Evolutionary conservation across 2,888 invertebrate species (phyloP), one percentile per base, ranked within the genome.

Genomic region (Ecdyonurus torrentis): DNA sequence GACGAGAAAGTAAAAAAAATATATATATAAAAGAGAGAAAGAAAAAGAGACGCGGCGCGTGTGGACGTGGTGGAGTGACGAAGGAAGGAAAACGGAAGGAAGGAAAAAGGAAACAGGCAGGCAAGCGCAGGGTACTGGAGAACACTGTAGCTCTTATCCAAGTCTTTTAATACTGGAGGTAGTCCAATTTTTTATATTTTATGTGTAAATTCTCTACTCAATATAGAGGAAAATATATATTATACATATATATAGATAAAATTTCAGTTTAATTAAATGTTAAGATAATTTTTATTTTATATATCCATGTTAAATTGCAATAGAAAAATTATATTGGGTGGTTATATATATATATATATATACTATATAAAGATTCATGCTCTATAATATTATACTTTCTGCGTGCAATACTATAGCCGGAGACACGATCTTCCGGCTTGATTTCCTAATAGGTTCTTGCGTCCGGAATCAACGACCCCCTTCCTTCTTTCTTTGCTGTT

Each of bases 401-500:
- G 5, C 55, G 55, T 22, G 62, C 58, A 20, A 22, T 23, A 62
- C 25, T 37, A 63, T 60, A 55, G 55, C 61, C 64, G 63, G 64
- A 66, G 66, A 66, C 66, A 59, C 24, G 53, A 58, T 59, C 66
- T 65, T 66, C 66, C 66, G 63, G 64, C 63, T 59, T 61, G 63
- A 63, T 64, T 64, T 64, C 66, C 66, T 66, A 66, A 66, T 66
- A 66, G 64, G 64, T 66, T 66, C 64, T 64, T 55, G 55, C 55
- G 55, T 55, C 55, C 55, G 55, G 55, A 55, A 55, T n/a, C 55
- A 22, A 22, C n/a, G 55, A 55, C 37, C 37, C 37, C n/a, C 37
- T 37, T 37, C 37, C 37, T 37, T 37, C 37, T 37, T n/a, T n/a
- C n/a, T n/a, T n/a, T n/a, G n/a, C n/a, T n/a, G n/a, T n/a, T n/a